Evolutionary conservation across 2,113 vertebrate species (phyloP).

Genomic region (Hypocryptadius cinnamomeus): DNA sequence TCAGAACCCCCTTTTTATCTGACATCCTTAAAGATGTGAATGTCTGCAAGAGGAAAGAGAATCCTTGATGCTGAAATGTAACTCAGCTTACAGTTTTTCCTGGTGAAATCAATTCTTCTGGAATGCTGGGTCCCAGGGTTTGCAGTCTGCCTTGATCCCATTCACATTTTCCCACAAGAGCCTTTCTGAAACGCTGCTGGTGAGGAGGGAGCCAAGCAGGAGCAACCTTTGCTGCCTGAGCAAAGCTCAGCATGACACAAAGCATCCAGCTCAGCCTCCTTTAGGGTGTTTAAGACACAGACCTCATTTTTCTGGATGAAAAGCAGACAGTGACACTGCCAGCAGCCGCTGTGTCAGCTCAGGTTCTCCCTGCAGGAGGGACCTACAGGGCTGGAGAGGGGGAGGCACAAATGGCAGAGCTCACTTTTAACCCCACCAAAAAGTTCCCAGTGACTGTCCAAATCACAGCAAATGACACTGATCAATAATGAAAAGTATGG

Average conservation of each 20-base stretch:
- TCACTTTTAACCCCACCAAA: not conserved
- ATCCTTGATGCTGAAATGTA: not conserved
- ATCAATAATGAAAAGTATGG: not conserved
- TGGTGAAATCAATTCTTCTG: not conserved
- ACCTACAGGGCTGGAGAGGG: not conserved
- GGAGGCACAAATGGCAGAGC: not conserved
- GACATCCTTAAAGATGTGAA: not conserved
- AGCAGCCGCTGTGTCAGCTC: conserved; percentile 5
- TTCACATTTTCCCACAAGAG: not conserved
- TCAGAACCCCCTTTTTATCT: not conserved
- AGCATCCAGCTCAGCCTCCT: conserved; percentile 19
- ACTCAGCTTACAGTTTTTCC: not conserved
- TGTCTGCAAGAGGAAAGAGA: not conserved
- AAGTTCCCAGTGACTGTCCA: not conserved
- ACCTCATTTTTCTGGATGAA: conserved; percentile 32
- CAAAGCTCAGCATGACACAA: not conserved
- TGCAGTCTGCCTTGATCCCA: not conserved
- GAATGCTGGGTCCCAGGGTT: not conserved
- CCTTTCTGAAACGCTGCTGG: not conserved
- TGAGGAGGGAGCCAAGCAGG: not conserved
- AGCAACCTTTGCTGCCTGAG: not conserved
- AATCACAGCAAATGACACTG: not conserved
- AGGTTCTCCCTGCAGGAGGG: conserved; percentile 40
- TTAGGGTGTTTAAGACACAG: not conserved
- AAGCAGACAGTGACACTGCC: conserved; percentile 9